Percentiles rank a stretch among this genome's conserved stretches.
phyloP scores from a whole-genome alignment of 2,888 invertebrate genomes.

The Stomorhina lunata region DNA sequence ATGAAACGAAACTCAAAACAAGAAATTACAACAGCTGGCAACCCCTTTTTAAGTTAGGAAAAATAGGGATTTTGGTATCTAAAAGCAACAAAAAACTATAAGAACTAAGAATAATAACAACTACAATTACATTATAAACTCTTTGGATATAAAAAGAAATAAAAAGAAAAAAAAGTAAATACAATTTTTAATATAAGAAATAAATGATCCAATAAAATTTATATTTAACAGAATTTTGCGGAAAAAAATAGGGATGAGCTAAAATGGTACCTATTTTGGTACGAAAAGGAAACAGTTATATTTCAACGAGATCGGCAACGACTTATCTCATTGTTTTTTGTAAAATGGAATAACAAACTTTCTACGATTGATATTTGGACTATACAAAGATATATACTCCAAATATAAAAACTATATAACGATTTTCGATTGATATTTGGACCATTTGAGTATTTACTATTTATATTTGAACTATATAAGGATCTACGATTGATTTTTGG shows the following conservation, averaged over 20 bases:
- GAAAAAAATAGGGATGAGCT: background rate
- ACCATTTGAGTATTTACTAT: too few species aligned
- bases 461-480: too few species aligned
- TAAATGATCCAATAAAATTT: background rate
- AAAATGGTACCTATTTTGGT: background rate
- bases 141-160: background rate
- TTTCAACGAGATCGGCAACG: too few species aligned
- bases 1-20: background rate
- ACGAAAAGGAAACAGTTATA: background rate
- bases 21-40: conserved; percentile 60
- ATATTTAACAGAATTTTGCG: background rate
- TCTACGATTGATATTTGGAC: too few species aligned
- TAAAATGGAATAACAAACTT: too few species aligned
- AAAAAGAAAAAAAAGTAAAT: background rate
- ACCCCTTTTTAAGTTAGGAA: conserved; percentile 62
- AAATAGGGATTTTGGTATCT: too few species aligned
- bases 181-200: background rate
- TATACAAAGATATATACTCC: too few species aligned
- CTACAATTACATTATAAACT: background rate
- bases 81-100: conserved; percentile 22
- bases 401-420: too few species aligned
- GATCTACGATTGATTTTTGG: too few species aligned
- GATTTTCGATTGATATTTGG: too few species aligned
- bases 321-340: too few species aligned
- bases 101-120: background rate